Conservation (phyloP, 2,888 invertebrate species). For the Andrena minutula region DNA sequence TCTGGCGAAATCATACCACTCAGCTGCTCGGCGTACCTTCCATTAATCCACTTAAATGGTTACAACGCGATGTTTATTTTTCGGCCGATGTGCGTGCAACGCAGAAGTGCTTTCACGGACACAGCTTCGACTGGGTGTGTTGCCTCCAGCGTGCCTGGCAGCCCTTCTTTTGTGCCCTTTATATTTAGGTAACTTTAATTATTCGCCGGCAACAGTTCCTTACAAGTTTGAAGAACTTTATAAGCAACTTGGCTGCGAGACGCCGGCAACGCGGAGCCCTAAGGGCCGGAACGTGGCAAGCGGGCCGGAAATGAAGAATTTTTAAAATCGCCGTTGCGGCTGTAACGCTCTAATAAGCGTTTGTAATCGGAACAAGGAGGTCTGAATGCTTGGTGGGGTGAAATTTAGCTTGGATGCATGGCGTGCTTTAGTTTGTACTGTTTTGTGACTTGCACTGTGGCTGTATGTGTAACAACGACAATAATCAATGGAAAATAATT, state of each 20-base stretch:
- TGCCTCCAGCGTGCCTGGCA: conserved; percentile 61
- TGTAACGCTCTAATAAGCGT: conserved; percentile 50
- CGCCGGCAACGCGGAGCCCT: conserved; percentile 65
- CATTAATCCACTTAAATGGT: conserved; percentile 17
- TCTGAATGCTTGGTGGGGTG: not conserved
- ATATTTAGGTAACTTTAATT: conserved; percentile 74
- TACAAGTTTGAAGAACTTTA: conserved; percentile 73
- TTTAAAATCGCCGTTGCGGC: conserved; percentile 57
- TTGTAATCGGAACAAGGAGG: conserved; percentile 36
- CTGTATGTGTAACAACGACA: not conserved
- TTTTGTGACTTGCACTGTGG: not conserved
- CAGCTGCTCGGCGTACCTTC: not conserved
- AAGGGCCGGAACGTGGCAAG: conserved; percentile 49
- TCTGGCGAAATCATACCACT: not conserved
- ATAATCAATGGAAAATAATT: not conserved
- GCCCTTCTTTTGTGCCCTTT: conserved; percentile 69
- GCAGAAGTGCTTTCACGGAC: conserved; percentile 32
- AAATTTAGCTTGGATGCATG: conserved; percentile 3
- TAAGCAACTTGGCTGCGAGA: conserved; percentile 70
- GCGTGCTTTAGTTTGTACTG: not conserved
- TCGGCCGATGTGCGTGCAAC: conserved; percentile 1
- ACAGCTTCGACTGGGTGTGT: conserved; percentile 45
- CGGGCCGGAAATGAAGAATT: conserved; percentile 63
- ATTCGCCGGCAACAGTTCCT: conserved; percentile 71
- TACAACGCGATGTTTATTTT: conserved; percentile 34